Conservation (phyloP, 2,113 vertebrate genomes). For the Glaucomys volans region DNA sequence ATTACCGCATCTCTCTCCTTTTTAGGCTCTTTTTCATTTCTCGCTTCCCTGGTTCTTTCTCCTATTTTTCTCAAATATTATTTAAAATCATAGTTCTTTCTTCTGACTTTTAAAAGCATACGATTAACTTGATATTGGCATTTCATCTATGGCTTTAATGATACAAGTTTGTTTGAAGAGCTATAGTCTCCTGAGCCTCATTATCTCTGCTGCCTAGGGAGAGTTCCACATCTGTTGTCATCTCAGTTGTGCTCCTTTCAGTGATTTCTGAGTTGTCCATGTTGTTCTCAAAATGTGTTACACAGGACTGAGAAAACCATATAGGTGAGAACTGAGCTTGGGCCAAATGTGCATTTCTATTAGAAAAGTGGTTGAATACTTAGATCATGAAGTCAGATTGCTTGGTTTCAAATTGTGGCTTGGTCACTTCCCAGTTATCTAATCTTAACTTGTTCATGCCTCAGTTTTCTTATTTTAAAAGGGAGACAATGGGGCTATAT, state of each 20-base stretch:
- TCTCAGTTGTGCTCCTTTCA: neutral
- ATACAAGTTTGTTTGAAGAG: neutral
- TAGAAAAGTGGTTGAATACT: neutral
- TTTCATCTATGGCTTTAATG: neutral
- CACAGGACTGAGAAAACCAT: neutral
- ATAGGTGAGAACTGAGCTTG: neutral
- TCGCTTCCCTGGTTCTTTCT: neutral
- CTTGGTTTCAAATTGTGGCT: neutral
- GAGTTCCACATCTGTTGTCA: neutral
- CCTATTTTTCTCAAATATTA: neutral
- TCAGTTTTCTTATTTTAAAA: conserved; percentile 21
- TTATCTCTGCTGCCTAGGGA: neutral
- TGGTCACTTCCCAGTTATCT: neutral
- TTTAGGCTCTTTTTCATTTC: neutral
- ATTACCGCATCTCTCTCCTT: neutral
- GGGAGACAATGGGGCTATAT: neutral
- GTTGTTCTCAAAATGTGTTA: neutral
- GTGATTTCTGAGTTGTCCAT: neutral
- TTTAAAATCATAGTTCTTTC: neutral
- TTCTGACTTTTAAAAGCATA: neutral
- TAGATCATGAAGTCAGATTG: neutral
- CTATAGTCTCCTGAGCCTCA: neutral
- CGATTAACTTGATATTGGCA: neutral
- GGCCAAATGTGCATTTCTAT: neutral
- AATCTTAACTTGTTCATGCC: neutral